Evolutionary conservation across 2,797 vertebrate species (phyloP).

Genomic region (Scolopax bukidnonensis): DNA sequence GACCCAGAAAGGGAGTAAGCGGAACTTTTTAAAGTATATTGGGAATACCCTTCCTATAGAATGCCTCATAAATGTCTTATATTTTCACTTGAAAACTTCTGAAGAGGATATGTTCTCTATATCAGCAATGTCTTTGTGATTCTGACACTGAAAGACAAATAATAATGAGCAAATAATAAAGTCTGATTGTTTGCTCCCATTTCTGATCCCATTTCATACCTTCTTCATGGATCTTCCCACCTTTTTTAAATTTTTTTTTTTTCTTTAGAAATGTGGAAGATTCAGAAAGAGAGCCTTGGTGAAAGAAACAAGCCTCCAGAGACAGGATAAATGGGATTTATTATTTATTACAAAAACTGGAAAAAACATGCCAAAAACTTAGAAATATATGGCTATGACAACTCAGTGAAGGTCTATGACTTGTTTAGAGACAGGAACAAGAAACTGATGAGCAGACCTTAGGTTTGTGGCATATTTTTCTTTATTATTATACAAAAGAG

Average conservation of each 20-base stretch:
- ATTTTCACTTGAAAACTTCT: not conserved
- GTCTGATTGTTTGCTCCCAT: too few species aligned
- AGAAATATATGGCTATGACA: not conserved
- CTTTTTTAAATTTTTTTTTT: not conserved
- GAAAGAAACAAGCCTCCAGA: not conserved
- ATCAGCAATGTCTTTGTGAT: not conserved
- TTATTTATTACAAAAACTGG: not conserved
- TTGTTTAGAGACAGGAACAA: not conserved
- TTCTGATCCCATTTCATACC: not conserved
- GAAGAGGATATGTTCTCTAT: not conserved
- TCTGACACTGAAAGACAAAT: not conserved
- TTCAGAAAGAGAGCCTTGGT: not conserved
- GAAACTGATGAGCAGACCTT: not conserved
- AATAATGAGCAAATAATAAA: not conserved
- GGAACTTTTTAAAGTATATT: not conserved
- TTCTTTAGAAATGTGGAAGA: not conserved
- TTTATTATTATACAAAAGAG: not conserved
- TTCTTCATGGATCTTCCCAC: not conserved
- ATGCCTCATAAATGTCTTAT: not conserved
- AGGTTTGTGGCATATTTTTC: not conserved
- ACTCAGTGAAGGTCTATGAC: not conserved
- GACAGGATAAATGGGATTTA: not conserved
- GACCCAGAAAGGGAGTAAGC: not conserved
- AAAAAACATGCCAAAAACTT: not conserved
- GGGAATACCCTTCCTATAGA: not conserved